phyloP scores from a whole-genome alignment of 1,140 invertebrate genomes.

The Protaetia brevitarsis region DNA sequence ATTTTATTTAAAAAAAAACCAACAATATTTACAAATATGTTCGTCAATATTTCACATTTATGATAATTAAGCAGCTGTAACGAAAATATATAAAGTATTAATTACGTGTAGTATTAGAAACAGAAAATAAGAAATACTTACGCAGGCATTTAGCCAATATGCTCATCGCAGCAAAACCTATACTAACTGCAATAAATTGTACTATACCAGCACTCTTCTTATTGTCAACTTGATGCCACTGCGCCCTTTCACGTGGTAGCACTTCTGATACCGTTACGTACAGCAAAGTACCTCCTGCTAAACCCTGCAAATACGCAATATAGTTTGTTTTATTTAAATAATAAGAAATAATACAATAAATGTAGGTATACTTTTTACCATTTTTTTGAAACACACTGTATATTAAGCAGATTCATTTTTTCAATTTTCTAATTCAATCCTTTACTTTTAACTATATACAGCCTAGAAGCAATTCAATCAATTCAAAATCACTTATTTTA shows the following conservation, averaged over 20 bases:
- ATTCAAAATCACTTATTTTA: too few species aligned
- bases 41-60: neutral
- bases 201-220: slow-evolving; percentile 56
- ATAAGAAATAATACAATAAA: too few species aligned
- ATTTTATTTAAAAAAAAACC: neutral
- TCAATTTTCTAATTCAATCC: too few species aligned
- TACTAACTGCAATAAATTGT: slow-evolving; percentile 56
- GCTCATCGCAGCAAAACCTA: slow-evolving; percentile 63
- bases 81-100: too few species aligned
- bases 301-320: slow-evolving; percentile 54
- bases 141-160: slow-evolving; percentile 53
- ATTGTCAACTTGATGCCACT: slow-evolving; percentile 57
- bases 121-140: too few species aligned
- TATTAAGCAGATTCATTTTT: too few species aligned
- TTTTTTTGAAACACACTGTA: too few species aligned
- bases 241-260: slow-evolving; percentile 71
- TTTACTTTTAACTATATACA: too few species aligned
- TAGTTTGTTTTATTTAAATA: neutral
- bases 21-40: neutral
- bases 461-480: too few species aligned
- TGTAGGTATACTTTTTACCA: too few species aligned
- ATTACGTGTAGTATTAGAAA: too few species aligned
- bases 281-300: slow-evolving; percentile 88
- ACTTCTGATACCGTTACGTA: slow-evolving; percentile 94
- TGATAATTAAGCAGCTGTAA: neutral